phyloP scores from a whole-genome alignment of 1,140 invertebrate genomes.

The Matsumurasca onukii region DNA sequence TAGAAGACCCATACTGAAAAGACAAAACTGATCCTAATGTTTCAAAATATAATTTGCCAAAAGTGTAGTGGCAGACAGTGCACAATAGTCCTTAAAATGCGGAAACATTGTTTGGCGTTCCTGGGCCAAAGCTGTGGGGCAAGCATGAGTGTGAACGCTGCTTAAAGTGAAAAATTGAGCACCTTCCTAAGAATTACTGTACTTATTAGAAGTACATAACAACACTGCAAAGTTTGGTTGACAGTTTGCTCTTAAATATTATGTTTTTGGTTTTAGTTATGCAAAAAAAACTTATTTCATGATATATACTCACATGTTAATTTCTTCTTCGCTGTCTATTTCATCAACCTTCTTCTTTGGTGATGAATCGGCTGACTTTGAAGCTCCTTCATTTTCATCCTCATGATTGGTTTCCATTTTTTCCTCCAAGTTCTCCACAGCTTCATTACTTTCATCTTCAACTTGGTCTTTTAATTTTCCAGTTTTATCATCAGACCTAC shows the following conservation, averaged over 20 bases:
- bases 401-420: background rate
- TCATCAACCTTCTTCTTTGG: conserved; percentile 7
- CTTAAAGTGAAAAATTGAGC: too few relatives aligned
- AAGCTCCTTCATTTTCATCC: background rate
- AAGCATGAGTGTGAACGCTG: too few relatives aligned
- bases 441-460: background rate
- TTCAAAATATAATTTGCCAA: background rate
- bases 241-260: background rate
- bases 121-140: too few relatives aligned
- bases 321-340: conserved; percentile 4
- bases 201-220: background rate
- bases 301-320: conserved; percentile 1
- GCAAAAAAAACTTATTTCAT: background rate
- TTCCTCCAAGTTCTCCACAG: background rate
- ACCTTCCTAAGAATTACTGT: background rate
- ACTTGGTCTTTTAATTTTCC: background rate
- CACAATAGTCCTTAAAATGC: too few relatives aligned
- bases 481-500: background rate
- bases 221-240: background rate
- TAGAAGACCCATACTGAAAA: background rate
- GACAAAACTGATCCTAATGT: background rate
- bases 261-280: background rate
- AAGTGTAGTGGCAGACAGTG: too few relatives aligned
- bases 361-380: too few relatives aligned
- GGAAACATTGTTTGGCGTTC: too few relatives aligned